A percentile compares a stretch with the other conserved stretches of the same genome.
phyloP scores from a whole-genome alignment of 2,113 vertebrate genomes.

The Chamaea fasciata region DNA sequence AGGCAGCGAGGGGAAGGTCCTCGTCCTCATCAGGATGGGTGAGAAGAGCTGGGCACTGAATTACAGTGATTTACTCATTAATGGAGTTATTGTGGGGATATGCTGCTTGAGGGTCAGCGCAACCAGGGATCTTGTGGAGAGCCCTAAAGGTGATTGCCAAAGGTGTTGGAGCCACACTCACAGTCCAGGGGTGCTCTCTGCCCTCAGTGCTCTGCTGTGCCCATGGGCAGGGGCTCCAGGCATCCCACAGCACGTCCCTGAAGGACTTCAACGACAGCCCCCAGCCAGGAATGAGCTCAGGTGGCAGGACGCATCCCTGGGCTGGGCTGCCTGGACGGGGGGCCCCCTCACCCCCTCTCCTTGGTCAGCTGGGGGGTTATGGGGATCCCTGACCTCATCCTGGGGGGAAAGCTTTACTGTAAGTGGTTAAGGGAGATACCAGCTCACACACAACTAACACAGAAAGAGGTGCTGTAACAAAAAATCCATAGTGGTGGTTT shows the following conservation, averaged over 20 bases:
- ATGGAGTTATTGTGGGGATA: neutral
- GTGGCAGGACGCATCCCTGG: neutral
- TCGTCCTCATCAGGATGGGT: neutral
- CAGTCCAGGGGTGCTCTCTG: neutral
- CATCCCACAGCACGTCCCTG: neutral
- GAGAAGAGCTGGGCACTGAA: neutral
- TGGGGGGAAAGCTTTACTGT: neutral
- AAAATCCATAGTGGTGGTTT: neutral
- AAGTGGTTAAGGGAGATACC: neutral
- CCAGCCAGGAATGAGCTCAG: neutral
- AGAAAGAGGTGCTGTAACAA: neutral
- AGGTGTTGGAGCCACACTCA: neutral
- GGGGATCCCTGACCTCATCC: neutral
- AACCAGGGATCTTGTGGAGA: neutral
- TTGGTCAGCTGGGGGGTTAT: neutral
- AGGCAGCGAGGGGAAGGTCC: neutral
- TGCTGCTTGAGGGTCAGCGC: neutral
- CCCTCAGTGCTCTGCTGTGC: neutral
- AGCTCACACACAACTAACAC: neutral
- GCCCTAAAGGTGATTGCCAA: neutral
- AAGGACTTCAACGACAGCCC: neutral
- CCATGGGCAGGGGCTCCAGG: fast-evolving
- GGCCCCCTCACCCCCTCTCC: neutral
- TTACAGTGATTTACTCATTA: neutral
- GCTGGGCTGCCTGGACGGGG: neutral